These are phyloP conservation scores for Boloria euphrosyne DNA, from an alignment of 2,888 invertebrate species.

Conservation along the genomic window DNA sequence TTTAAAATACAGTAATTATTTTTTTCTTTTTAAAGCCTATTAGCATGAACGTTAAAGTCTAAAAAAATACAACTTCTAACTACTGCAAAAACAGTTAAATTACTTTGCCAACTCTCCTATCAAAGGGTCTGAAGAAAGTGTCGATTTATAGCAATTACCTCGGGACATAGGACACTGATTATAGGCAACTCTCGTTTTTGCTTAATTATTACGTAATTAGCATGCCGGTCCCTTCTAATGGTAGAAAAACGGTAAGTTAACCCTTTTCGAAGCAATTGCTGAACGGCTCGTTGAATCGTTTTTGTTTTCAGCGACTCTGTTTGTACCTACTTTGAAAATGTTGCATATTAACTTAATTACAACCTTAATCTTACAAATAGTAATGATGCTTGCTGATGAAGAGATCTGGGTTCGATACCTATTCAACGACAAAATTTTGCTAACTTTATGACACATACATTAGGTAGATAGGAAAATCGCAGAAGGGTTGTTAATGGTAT, in stretches of 20 bases:
- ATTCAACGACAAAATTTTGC: no score
- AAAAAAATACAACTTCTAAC: background rate
- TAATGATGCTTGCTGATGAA: no score
- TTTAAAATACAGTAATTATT: background rate
- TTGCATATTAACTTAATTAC: background rate
- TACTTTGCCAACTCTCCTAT: constrained; percentile 16
- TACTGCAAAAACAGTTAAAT: constrained; percentile 5
- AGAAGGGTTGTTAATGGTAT: no score
- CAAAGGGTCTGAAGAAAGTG: constrained; percentile 29
- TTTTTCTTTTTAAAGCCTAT: background rate
- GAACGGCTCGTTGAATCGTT: background rate
- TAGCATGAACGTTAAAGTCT: background rate
- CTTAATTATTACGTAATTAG: constrained; percentile 33
- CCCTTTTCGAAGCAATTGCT: constrained; percentile 16
- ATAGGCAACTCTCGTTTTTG: constrained; percentile 30
- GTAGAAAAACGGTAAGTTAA: constrained; percentile 23
- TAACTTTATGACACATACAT: no score
- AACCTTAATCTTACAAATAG: no score
- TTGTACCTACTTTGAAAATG: background rate
- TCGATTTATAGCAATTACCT: constrained; percentile 38
- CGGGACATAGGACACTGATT: constrained; percentile 33
- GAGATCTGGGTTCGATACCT: no score
- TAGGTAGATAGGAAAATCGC: no score
- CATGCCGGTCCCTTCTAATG: constrained; percentile 23
- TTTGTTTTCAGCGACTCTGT: constrained; percentile 13